A percentile compares a stretch with the other conserved stretches of the same genome.
Evolutionary conservation across 2,888 invertebrate species (phyloP).

Genomic region (Elgonia sp.): DNA sequence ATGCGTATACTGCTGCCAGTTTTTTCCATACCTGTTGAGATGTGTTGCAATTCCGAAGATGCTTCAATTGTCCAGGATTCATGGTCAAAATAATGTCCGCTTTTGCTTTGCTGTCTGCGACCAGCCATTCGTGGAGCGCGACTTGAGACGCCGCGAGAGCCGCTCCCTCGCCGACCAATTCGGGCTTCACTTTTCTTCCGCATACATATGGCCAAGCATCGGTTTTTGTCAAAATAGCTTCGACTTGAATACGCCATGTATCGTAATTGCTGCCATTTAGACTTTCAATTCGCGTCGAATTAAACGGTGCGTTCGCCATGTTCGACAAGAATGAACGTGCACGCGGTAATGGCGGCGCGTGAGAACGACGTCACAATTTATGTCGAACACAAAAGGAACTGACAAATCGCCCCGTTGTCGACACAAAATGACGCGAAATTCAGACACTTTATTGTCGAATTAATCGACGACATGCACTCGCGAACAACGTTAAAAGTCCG

Average conservation of each 20-base stretch:
- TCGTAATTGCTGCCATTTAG: constrained; percentile 31
- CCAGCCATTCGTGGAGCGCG: neutral
- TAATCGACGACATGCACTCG: no score
- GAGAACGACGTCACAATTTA: no score
- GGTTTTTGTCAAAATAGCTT: constrained; percentile 18
- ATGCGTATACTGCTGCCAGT: neutral
- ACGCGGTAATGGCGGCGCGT: neutral
- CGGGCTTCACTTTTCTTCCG: constrained; percentile 9
- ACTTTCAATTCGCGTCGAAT: neutral
- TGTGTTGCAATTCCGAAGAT: constrained; percentile 5
- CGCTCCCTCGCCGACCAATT: neutral
- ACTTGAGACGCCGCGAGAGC: neutral
- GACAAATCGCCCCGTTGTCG: no score
- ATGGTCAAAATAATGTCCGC: neutral
- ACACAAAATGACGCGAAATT: no score
- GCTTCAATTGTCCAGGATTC: neutral
- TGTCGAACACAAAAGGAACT: no score
- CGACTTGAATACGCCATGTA: constrained; percentile 19
- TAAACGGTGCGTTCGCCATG: neutral
- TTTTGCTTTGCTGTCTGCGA: constrained; percentile 1
- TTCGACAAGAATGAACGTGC: neutral
- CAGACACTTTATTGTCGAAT: no score
- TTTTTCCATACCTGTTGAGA: neutral
- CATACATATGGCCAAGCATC: constrained; percentile 47
- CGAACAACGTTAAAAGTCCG: no score